phyloP scores from a whole-genome alignment of 1,140 invertebrate species.

The Bicyclus anynana region DNA sequence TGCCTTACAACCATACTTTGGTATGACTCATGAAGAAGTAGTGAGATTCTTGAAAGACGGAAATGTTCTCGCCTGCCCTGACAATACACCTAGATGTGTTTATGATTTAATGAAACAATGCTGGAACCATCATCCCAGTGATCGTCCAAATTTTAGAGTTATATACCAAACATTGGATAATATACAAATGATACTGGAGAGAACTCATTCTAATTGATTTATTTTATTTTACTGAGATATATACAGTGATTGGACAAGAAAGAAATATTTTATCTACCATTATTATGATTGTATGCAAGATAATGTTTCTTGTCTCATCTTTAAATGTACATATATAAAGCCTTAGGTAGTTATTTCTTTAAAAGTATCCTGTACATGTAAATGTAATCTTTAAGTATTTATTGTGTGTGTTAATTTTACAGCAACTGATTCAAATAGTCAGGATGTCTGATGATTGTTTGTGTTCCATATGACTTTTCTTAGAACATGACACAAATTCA shows the following conservation, averaged over 20 bases:
- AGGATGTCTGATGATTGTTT: not conserved
- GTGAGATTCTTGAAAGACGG: constrained; percentile 95
- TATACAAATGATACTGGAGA: constrained; percentile 79
- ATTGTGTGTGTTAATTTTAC: constrained; percentile 20
- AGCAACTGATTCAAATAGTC: not conserved
- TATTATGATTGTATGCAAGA: constrained; percentile 6
- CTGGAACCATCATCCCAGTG: constrained; percentile 91
- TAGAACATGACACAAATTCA: constrained; percentile 5
- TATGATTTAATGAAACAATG: constrained; percentile 96
- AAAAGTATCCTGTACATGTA: constrained; percentile 21
- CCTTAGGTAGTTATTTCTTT: constrained; percentile 24
- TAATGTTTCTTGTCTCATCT: constrained; percentile 21
- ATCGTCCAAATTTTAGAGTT: constrained; percentile 89
- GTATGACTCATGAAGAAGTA: constrained; percentile 96
- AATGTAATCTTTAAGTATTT: constrained; percentile 24
- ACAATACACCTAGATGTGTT: constrained; percentile 92
- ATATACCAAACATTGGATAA: constrained; percentile 84
- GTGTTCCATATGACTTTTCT: not conserved
- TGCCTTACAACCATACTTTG: constrained; percentile 95
- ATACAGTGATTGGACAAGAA: constrained; percentile 1
- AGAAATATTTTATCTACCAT: constrained; percentile 24
- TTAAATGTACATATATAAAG: constrained; percentile 34
- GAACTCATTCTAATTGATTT: constrained; percentile 58
- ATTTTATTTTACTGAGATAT: constrained; percentile 1
- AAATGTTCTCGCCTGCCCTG: constrained; percentile 90